Percentiles rank a stretch among this genome's conserved stretches.
Evolutionary conservation across 1,140 invertebrate genomes (phyloP).

Genomic region (Drepana arcuata): DNA sequence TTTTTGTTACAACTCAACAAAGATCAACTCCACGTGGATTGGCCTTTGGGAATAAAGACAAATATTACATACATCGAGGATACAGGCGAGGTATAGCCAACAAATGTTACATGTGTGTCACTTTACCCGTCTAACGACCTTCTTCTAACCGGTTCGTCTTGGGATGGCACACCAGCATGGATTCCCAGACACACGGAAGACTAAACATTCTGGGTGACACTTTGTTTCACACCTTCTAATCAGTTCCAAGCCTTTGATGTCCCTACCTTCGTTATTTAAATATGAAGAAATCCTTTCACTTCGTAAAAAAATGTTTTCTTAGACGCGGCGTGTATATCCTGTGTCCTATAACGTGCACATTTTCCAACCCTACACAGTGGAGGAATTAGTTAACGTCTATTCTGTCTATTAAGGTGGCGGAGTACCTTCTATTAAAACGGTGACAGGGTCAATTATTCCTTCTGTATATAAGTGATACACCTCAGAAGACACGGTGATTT

Average conservation of each 20-base stretch:
- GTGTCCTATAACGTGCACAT: constrained; percentile 13
- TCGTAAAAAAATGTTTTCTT: too few species aligned
- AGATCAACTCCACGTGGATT: constrained; percentile 95
- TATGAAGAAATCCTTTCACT: neutral
- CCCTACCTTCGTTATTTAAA: constrained; percentile 10
- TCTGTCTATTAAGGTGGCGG: constrained; percentile 61
- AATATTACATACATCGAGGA: constrained; percentile 95
- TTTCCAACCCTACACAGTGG: constrained; percentile 26
- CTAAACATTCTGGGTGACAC: constrained; percentile 46
- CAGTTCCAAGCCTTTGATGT: constrained; percentile 25
- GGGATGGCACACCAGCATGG: constrained; percentile 70
- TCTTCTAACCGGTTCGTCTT: constrained; percentile 69
- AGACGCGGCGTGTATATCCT: too few species aligned
- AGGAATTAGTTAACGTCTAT: constrained; percentile 28
- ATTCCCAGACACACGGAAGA: constrained; percentile 40
- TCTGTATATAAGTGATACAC: constrained; percentile 39
- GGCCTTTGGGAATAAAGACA: constrained; percentile 94
- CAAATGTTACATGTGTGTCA: constrained; percentile 58
- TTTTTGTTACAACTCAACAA: constrained; percentile 98
- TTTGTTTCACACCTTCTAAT: constrained; percentile 43
- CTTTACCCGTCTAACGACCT: constrained; percentile 67
- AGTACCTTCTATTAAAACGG: constrained; percentile 56
- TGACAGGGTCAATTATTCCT: constrained; percentile 42
- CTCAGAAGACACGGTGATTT: constrained; percentile 24
- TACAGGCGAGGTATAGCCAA: constrained; percentile 84